phyloP scores from a whole-genome alignment of 2,888 invertebrate species.

The Nematopogon swammerdamellus region DNA sequence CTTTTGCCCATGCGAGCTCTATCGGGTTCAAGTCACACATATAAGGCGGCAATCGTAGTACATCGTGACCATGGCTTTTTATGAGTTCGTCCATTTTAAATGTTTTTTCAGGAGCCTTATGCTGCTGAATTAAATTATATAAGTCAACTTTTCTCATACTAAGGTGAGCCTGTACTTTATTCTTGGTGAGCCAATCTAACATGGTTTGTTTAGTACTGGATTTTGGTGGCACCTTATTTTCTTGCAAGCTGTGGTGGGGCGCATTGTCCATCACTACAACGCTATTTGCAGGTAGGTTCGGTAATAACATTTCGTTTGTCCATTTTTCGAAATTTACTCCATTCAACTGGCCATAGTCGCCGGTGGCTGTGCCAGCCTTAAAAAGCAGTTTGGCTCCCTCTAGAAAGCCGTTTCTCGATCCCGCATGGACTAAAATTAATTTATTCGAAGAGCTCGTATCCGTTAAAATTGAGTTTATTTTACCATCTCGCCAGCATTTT shows the following conservation, averaged over 20 bases:
- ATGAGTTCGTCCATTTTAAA: constrained; percentile 1
- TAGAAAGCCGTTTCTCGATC: constrained; percentile 1
- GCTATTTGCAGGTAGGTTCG: constrained; percentile 1
- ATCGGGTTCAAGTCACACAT: constrained; percentile 2
- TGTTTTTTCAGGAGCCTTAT: background rate
- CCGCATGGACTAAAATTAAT: constrained; percentile 1
- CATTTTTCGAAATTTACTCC: constrained; percentile 2
- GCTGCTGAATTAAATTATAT: background rate
- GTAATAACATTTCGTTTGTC: background rate
- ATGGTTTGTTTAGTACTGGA: background rate
- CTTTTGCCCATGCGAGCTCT: constrained; percentile 1
- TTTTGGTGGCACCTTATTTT: constrained; percentile 1
- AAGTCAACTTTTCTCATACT: too few relatives aligned
- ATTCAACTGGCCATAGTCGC: background rate
- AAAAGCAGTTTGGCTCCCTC: background rate
- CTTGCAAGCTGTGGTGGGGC: background rate
- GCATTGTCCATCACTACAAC: constrained; percentile 3
- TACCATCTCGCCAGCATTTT: constrained; percentile 1
- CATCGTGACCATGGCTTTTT: constrained; percentile 1
- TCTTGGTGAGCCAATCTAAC: background rate
- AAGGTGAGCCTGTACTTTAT: too few relatives aligned
- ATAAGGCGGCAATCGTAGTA: background rate
- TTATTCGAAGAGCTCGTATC: background rate
- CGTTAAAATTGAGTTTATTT: background rate
- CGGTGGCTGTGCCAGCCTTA: background rate